These are phyloP conservation scores for Acrossocheilus fasciatus DNA, from an alignment of 2,797 vertebrate genomes.

Conservation along the genomic window DNA sequence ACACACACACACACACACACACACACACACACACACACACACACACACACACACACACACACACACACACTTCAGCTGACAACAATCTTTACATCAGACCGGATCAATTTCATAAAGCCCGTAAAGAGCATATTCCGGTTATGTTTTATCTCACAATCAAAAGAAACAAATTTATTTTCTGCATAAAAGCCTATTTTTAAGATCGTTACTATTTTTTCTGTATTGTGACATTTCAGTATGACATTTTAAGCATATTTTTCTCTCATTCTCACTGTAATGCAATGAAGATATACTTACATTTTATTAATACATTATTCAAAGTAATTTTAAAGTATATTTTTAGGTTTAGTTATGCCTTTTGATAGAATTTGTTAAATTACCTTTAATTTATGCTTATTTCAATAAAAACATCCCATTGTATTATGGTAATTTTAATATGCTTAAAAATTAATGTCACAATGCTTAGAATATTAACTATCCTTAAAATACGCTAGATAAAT, in stretches of 20 bases:
- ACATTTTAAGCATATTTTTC: not conserved
- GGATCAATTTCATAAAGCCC: no score
- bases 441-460: not conserved
- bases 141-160: not conserved
- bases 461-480: not conserved
- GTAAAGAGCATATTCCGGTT: not conserved
- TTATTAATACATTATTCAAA: not conserved
- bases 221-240: not conserved
- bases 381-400: not conserved
- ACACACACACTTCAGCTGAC: not conserved
- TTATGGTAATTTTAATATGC: not conserved
- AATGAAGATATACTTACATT: not conserved
- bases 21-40: conserved; percentile 37
- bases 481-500: not conserved
- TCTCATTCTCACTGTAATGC: not conserved
- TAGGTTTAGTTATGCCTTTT: not conserved
- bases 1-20: conserved; percentile 29
- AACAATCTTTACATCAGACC: not conserved
- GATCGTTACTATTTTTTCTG: not conserved
- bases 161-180: not conserved
- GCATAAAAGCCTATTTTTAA: not conserved
- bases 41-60: conserved; percentile 9
- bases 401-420: not conserved
- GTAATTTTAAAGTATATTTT: not conserved
- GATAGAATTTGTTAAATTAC: not conserved